Conservation (phyloP, 2,888 invertebrate species). For the Rambutsinella grinnellia region DNA sequence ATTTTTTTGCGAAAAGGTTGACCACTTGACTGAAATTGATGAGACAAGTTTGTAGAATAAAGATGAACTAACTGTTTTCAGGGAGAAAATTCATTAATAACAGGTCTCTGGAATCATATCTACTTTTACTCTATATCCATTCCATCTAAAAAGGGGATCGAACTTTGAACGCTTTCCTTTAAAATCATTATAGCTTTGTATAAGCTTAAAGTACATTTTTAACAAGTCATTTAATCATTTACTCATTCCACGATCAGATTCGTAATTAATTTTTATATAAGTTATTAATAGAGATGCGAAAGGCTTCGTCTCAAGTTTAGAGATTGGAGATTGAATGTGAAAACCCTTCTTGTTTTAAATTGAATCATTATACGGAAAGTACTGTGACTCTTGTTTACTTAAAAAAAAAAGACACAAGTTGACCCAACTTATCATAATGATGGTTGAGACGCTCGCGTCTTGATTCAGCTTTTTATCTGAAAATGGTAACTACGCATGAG, state of each 20-base stretch:
- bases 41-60: constrained; percentile 52
- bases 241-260: too few relatives aligned
- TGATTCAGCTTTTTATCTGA: neutral
- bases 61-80: constrained; percentile 13
- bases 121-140: too few relatives aligned
- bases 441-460: constrained; percentile 7
- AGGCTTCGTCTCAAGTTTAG: too few relatives aligned
- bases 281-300: too few relatives aligned
- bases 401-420: neutral
- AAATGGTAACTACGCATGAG: constrained; percentile 23
- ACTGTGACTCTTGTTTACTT: constrained; percentile 35
- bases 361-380: neutral
- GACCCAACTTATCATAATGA: constrained; percentile 25
- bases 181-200: too few relatives aligned
- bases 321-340: too few relatives aligned
- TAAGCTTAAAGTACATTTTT: too few relatives aligned
- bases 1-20: constrained; percentile 35
- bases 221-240: too few relatives aligned
- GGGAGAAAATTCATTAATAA: neutral
- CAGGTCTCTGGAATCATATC: too few relatives aligned
- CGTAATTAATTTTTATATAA: too few relatives aligned
- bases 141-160: too few relatives aligned
- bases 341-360: neutral
- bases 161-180: too few relatives aligned
- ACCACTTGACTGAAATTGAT: neutral